Evolutionary conservation across 2,797 vertebrate genomes (phyloP).

Genomic region (Oreochromis grahami): DNA sequence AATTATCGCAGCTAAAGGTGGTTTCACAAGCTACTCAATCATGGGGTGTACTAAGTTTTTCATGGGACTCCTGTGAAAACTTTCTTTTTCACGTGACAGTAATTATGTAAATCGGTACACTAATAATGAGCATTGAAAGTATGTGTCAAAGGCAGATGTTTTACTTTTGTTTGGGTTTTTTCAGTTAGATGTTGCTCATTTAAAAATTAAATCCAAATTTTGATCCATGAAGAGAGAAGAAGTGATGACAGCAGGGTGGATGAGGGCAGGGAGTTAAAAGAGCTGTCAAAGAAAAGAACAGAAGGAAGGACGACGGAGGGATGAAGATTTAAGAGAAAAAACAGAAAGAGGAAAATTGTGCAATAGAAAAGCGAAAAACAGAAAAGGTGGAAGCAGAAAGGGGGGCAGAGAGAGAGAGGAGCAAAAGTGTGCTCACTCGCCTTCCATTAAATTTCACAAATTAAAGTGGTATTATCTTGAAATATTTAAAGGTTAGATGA

Average conservation of each 20-base stretch:
- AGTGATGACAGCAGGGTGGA: not conserved
- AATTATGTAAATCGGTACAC: not conserved
- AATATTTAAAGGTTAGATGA: slow-evolving; percentile 97
- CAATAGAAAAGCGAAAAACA: not conserved
- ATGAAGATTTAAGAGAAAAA: not conserved
- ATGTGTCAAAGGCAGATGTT: not conserved
- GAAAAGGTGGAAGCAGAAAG: not conserved
- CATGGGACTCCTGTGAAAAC: not conserved
- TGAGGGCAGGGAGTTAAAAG: not conserved
- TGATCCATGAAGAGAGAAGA: not conserved
- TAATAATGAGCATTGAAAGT: not conserved
- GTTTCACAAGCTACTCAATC: not conserved
- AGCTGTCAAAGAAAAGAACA: not conserved
- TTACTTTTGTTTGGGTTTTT: not conserved
- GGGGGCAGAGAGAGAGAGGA: not conserved
- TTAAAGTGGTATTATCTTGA: slow-evolving; percentile 90
- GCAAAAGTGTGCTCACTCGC: slow-evolving; percentile 33
- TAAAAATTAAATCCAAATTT: not conserved
- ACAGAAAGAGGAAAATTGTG: not conserved
- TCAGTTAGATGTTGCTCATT: not conserved
- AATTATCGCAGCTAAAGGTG: not conserved
- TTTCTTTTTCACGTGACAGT: not conserved
- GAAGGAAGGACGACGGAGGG: not conserved
- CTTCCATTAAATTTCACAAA: slow-evolving; percentile 87
- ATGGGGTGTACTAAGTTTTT: not conserved